Base-by-base conservation (phyloP, 2,888 invertebrate species). In the Didymodactylos carnosus region DNA sequence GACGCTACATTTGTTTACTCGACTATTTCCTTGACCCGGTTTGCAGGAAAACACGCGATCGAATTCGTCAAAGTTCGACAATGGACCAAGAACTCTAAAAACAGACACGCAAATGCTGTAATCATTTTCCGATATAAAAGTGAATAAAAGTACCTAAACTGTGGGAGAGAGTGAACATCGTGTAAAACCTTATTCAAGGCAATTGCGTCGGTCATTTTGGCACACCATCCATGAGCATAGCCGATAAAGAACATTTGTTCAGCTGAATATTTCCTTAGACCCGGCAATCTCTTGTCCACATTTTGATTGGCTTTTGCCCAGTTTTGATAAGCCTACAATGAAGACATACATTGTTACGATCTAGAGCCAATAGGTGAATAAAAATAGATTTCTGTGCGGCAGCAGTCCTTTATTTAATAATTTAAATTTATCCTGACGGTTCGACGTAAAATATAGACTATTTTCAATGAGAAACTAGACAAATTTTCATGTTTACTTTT, bases 291-390 rank as follows among this genome's bases (percentile, higher is more conserved):
- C 19, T 5, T 29, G 11, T 75, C 75, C 10, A 69, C 89, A 0
- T 92, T 72, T 49, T 43, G 62, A 40, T 72, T 72, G 27, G 72
- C 62, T 25, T 72, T 62, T 6, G 40, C 72, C 69, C 72, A 75
- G 19, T 46, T 41, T 41, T n/a, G 27, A 41, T 81, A 62, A 81
- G 77, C 49, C 79, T 75, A 39, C 2, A 40, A 29, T 23, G 23
- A 16, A 49, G 39, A 27, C 29, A 11, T 16, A 62, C 5, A 91
- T 19, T 91, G 89, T 82, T 95, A 95, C 29, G 92, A 89, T 82
- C 94, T 94, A n/a, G n/a, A n/a, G n/a, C 11, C 10, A 49, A 23
- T 14, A 49, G 8, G 25, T 23, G 2, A 35, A 19, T 62, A 3
- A 0, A 1, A 62, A n/a, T n/a, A n/a, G n/a, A n/a, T n/a, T n/a